Percentiles rank a stretch among this genome's conserved stretches.
Conservation (phyloP, 2,113 vertebrate species). For the Lanius collurio region DNA sequence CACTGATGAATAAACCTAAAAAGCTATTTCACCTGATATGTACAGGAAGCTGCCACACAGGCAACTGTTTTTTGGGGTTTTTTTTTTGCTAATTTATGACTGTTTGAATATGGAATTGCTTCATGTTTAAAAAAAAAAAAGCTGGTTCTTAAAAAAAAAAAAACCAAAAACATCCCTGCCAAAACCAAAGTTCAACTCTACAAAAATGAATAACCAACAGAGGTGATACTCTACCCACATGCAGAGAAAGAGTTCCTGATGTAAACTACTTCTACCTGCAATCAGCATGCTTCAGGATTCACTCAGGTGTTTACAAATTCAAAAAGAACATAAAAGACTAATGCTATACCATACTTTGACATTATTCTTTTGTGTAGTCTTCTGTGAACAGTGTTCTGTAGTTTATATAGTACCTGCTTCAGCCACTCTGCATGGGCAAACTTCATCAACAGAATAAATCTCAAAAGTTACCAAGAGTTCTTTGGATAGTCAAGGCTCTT, state of each 20-base stretch:
- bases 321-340: neutral
- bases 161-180: rapidly evolving
- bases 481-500: neutral
- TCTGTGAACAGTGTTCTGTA: neutral
- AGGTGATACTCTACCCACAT: neutral
- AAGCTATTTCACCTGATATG: neutral
- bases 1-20: neutral
- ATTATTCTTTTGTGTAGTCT: neutral
- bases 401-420: neutral
- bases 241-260: neutral
- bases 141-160: neutral
- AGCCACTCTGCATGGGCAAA: neutral
- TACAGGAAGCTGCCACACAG: neutral
- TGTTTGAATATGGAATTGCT: neutral
- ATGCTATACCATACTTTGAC: neutral
- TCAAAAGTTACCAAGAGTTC: neutral
- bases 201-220: neutral
- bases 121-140: neutral
- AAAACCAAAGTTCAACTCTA: neutral
- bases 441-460: neutral
- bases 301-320: neutral
- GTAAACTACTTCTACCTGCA: neutral
- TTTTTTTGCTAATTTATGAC: neutral
- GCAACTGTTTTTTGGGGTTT: neutral
- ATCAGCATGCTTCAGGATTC: neutral